A percentile compares a stretch with the other conserved stretches of the same genome.
Evolutionary conservation across 23 tunicate genomes (phyloP).

Genomic region (Ascidia mentula): DNA sequence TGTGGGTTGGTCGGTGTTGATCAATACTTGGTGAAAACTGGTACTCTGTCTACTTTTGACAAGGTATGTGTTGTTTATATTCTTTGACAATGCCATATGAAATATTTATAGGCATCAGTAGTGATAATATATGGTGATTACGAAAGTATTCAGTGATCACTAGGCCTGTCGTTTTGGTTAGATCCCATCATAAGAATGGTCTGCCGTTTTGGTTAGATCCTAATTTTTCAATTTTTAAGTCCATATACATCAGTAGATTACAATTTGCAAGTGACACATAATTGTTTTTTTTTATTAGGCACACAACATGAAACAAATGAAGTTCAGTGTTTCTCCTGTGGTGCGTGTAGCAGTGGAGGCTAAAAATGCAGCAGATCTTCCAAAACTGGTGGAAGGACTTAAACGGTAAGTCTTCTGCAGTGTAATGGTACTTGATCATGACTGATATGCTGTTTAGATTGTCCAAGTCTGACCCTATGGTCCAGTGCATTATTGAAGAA

Average conservation of each 20-base stretch:
- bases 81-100: not conserved
- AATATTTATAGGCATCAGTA: not conserved
- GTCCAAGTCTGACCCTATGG: slow-evolving; percentile 98
- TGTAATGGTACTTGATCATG: slow-evolving; percentile 15
- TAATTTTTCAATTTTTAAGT: no score
- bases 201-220: no score
- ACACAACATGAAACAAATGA: slow-evolving; percentile 98
- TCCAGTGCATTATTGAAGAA: slow-evolving; percentile 83
- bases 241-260: no score
- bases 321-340: slow-evolving; percentile 98
- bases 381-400: slow-evolving; percentile 97
- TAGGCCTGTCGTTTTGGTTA: no score
- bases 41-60: slow-evolving; percentile 61
- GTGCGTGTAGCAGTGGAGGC: slow-evolving; percentile 98
- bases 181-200: no score
- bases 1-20: slow-evolving; percentile 98
- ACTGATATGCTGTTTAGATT: no score
- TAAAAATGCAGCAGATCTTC: slow-evolving; percentile 90
- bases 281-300: slow-evolving; percentile 39
- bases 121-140: no score
- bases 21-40: slow-evolving; percentile 91
- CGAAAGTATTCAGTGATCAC: no score
- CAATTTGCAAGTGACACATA: not conserved
- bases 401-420: slow-evolving; percentile 49
- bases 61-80: slow-evolving; percentile 29